These are phyloP conservation scores for Habrosyne pyritoides DNA, from an alignment of 2,888 invertebrate species.

Conservation along the genomic window DNA sequence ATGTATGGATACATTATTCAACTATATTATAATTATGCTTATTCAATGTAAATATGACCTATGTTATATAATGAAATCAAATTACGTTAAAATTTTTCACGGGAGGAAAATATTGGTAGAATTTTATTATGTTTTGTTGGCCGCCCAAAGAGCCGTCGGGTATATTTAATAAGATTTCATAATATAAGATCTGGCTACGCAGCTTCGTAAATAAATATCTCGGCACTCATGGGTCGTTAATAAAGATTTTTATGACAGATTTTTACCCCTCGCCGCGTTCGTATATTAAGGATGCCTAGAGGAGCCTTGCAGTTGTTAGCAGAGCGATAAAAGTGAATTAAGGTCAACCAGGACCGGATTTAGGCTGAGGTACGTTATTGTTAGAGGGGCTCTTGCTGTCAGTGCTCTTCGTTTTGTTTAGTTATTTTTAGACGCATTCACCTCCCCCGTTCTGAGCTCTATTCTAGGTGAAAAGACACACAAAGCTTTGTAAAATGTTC, in stretches of 20 bases:
- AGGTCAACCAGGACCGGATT: constrained; percentile 1
- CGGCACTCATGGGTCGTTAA: background rate
- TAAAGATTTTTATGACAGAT: background rate
- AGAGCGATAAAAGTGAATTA: background rate
- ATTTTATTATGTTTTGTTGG: too few species aligned
- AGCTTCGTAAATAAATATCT: too few species aligned
- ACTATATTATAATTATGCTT: too few species aligned
- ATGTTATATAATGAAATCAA: too few species aligned
- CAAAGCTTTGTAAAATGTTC: background rate
- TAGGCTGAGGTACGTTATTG: background rate
- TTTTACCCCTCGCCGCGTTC: background rate
- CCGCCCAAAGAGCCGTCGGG: too few species aligned
- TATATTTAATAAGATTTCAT: background rate
- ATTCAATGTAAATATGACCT: too few species aligned
- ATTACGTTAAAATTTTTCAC: too few species aligned
- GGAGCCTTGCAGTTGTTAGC: background rate
- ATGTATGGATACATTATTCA: too few species aligned
- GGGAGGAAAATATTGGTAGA: too few species aligned
- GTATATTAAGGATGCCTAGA: background rate
- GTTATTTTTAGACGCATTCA: constrained; percentile 4
- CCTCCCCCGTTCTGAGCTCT: background rate
- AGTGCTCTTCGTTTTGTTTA: background rate
- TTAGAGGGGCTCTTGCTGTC: background rate
- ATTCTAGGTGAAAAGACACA: background rate
- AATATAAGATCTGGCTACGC: background rate